Base-by-base conservation (phyloP, 92 coral and sea anemone genomes). In the Porites divaricata region DNA sequence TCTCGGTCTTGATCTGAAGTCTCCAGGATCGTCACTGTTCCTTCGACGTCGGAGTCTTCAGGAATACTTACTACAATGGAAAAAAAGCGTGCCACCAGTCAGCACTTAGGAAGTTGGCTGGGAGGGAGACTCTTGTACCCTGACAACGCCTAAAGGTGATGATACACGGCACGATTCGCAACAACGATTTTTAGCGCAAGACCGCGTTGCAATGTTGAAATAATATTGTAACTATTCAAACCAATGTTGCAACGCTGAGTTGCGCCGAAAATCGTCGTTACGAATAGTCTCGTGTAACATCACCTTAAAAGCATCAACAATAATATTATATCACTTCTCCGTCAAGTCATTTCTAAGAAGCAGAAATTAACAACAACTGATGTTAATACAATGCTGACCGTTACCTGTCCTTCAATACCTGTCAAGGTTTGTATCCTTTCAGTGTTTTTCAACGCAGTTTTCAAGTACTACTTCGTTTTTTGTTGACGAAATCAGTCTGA, bases 1-100 rank as follows among this genome's bases (percentile, higher is more conserved):
- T 93, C 98, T 1, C 85, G 74, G 87, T 96, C 99, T 61, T 92
- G 95, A 74, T 94, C 99, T 21, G 88, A 83, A 10, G 93, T 92
- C 26, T 88, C 86, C 3, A 96, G 83, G 54, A 87, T 82, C 23
- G 84, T 82, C 21, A 96, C 90, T 19, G 86, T 86, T 41, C 91
- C 81, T 52, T 88, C 91, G n/a, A 90, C 81, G 9, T 95, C 95
- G 13, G 92, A 75, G 24, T 85, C 86, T 88, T 96, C 99, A 1
- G 79, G 70, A 16, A 92, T 88, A 24, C 68, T 86, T 54, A 94
- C 98, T 96, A 72, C 20, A 78, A 49, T 35, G 69, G 58, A 28
- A 83, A 48, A 74, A 9, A 22, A 9, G 25, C 51, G 16, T 49
- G 14, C 51, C 6, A 1, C 17, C 22, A 21, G n/a, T 78, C 1